phyloP scores from a whole-genome alignment of 2,113 vertebrate species.

The Euleptes europaea region DNA sequence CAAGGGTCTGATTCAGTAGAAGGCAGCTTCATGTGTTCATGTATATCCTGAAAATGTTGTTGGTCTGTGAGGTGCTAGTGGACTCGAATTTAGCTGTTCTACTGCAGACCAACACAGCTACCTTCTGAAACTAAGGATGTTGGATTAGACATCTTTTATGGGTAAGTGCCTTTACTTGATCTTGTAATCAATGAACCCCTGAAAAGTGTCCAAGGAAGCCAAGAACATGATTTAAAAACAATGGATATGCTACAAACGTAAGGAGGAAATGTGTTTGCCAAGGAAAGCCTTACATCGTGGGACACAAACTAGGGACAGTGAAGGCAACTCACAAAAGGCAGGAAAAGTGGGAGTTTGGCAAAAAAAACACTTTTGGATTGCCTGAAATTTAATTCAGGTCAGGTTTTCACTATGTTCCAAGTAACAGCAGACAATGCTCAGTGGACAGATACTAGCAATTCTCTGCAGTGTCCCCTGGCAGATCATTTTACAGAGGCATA shows the following conservation, averaged over 20 bases:
- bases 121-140: too few relatives aligned
- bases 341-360: background rate
- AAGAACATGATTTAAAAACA: background rate
- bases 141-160: too few relatives aligned
- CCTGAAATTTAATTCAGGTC: background rate
- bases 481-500: constrained; percentile 12
- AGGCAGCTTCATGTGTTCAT: too few relatives aligned
- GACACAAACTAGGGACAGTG: background rate
- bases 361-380: background rate
- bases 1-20: too few relatives aligned
- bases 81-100: too few relatives aligned
- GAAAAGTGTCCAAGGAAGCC: background rate
- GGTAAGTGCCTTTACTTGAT: too few relatives aligned
- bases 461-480: background rate
- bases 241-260: background rate
- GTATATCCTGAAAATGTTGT: too few relatives aligned
- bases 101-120: too few relatives aligned
- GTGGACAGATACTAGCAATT: background rate
- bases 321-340: background rate
- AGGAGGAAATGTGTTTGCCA: background rate
- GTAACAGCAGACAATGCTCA: background rate
- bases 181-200: too few relatives aligned
- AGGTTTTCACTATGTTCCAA: background rate
- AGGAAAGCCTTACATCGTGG: background rate
- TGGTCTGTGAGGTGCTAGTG: too few relatives aligned